A percentile compares a stretch with the other conserved stretches of the same genome.
These are phyloP conservation scores for Grammomys dolichurus DNA, from an alignment of 2,113 vertebrate genomes.

Conservation along the genomic window DNA sequence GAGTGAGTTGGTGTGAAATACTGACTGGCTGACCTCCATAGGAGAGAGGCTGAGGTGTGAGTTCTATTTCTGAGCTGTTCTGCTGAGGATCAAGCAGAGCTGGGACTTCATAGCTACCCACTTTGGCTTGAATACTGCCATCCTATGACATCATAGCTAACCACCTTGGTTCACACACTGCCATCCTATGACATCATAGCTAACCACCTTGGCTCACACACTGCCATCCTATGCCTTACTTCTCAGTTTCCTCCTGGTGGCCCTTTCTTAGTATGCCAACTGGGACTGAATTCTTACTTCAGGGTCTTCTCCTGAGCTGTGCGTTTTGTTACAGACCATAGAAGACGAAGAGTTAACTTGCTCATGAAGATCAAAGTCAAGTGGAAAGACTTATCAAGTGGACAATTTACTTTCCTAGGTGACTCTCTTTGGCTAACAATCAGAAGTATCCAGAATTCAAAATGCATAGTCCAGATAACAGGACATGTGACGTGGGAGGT, in stretches of 20 bases:
- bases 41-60: not conserved
- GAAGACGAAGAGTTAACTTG: not conserved
- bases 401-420: not conserved
- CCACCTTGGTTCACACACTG: no score
- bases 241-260: not conserved
- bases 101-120: not conserved
- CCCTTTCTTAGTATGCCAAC: not conserved
- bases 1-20: not conserved
- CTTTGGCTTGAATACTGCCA: not conserved
- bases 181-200: not conserved
- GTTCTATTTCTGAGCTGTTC: not conserved
- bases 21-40: not conserved
- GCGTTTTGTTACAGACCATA: not conserved
- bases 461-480: not conserved
- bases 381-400: not conserved
- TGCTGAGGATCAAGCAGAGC: not conserved
- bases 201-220: not conserved
- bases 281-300: not conserved
- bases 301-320: not conserved
- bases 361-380: not conserved
- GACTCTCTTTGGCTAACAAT: not conserved
- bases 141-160: not conserved
- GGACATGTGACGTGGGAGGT: not conserved
- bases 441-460: conserved; percentile 5
- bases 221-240: not conserved